These are phyloP conservation scores for Laterallus jamaicensis DNA, from an alignment of 2,113 vertebrate species.

Conservation along the genomic window DNA sequence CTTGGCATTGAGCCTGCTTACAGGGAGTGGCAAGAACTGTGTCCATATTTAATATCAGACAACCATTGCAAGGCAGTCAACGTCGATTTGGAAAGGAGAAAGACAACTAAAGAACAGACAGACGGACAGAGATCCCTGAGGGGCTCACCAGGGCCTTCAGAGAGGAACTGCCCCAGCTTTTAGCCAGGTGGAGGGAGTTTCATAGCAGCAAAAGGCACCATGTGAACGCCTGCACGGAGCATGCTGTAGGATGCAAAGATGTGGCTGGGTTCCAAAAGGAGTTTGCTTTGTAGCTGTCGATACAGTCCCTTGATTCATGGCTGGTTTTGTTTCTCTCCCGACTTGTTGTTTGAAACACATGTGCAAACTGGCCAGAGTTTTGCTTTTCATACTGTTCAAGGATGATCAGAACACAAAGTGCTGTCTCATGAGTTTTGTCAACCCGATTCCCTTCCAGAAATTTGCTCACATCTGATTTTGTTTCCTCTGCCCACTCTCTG, in stretches of 20 bases:
- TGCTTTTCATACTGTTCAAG: conserved; percentile 17
- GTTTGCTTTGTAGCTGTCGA: conserved; percentile 36
- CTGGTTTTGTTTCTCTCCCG: conserved; percentile 39
- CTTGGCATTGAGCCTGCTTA: neutral
- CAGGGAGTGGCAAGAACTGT: neutral
- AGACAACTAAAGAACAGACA: neutral
- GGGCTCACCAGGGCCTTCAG: neutral
- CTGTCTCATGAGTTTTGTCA: conserved; percentile 65
- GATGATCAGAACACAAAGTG: conserved; percentile 39
- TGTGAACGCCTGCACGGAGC: neutral
- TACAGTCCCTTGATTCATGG: conserved; percentile 54
- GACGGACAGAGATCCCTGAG: neutral
- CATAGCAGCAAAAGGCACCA: neutral
- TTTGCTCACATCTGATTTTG: conserved; percentile 74
- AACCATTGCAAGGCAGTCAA: neutral
- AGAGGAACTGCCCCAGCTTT: conserved; percentile 7
- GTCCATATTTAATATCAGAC: neutral
- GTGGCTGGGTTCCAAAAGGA: conserved; percentile 57
- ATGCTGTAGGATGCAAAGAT: neutral
- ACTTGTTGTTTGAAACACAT: conserved; percentile 52
- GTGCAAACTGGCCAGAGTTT: conserved; percentile 51
- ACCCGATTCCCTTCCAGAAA: conserved; percentile 60
- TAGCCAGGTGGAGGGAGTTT: conserved; percentile 36
- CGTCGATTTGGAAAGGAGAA: neutral
- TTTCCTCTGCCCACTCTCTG: conserved; percentile 74